Evolutionary conservation across 2,888 invertebrate genomes (phyloP).

Genomic region (Ormyrus nitidulus): DNA sequence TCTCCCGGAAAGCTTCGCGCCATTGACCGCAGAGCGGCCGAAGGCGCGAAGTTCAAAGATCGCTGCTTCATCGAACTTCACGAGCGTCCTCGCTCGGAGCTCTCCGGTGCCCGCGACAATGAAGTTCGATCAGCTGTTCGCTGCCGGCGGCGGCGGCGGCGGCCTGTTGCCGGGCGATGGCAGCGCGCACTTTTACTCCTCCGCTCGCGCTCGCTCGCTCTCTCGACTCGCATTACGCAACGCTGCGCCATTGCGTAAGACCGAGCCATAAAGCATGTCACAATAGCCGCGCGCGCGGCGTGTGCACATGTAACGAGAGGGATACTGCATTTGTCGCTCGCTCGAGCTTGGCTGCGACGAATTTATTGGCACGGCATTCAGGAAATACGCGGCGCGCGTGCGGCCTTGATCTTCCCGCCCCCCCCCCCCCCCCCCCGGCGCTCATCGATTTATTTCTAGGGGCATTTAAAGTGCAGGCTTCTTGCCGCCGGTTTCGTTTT

Average conservation of each 20-base stretch:
- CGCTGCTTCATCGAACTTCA: not conserved
- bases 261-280: conserved; percentile 20
- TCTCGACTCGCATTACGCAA: conserved; percentile 37
- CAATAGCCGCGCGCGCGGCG: conserved; percentile 6
- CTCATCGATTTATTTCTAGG: conserved; percentile 4
- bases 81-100: not conserved
- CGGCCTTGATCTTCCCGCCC: conserved; percentile 50
- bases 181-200: not conserved
- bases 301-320: too few relatives aligned
- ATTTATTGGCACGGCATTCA: conserved; percentile 52
- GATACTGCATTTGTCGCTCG: too few relatives aligned
- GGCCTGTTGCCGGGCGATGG: conserved; percentile 53
- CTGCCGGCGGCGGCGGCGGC: not conserved
- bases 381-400: conserved; percentile 7
- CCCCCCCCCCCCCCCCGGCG: not conserved
- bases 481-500: too few relatives aligned
- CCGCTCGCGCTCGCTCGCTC: conserved; percentile 8
- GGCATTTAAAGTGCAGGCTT: too few relatives aligned
- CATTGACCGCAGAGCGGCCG: too few relatives aligned
- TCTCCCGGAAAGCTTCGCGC: too few relatives aligned
- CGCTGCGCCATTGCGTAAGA: conserved; percentile 43
- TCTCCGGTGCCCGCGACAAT: conserved; percentile 30
- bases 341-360: not conserved
- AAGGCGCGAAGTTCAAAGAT: conserved; percentile 23
- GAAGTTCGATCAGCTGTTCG: conserved; percentile 54